A percentile compares a stretch with the other conserved stretches of the same genome.
Evolutionary conservation across 2,888 invertebrate genomes (phyloP).

Genomic region (Monoplex corrugatus): DNA sequence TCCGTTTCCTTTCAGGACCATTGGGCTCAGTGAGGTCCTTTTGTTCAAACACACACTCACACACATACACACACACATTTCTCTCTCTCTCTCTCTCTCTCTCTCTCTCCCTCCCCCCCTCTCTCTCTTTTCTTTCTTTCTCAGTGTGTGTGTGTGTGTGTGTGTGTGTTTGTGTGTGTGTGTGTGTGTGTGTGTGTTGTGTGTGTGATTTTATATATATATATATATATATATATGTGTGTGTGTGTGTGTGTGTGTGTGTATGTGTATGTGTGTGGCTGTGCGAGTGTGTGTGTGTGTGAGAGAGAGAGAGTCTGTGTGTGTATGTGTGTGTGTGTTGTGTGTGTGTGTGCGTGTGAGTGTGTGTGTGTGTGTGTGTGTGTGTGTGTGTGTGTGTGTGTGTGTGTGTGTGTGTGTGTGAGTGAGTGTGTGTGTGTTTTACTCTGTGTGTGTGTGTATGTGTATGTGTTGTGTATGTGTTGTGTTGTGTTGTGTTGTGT

Average conservation of each 20-base stretch:
- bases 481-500: neutral
- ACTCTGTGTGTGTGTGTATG: neutral
- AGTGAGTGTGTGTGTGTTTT: neutral
- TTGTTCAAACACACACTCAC: neutral
- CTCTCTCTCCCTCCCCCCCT: neutral
- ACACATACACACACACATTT: neutral
- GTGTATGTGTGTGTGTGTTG: neutral
- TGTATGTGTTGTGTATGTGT: neutral
- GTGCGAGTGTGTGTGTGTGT: too few species aligned
- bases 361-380: neutral
- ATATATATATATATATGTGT: neutral
- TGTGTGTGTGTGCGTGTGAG: neutral
- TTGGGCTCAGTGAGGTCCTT: neutral
- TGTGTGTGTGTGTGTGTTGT: neutral
- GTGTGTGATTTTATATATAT: neutral
- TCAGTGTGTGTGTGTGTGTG: neutral
- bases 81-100: conserved; percentile 3
- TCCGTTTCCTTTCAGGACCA: too few species aligned
- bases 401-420: conserved; percentile 14
- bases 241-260: neutral
- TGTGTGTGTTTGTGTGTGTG: neutral
- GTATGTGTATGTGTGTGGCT: neutral
- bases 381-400: neutral
- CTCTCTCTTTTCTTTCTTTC: neutral
- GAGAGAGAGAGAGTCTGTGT: neutral